Percentiles rank a stretch among this genome's conserved stretches.
phyloP scores from a whole-genome alignment of 2,888 invertebrate species.

The Tipula lateralis region DNA sequence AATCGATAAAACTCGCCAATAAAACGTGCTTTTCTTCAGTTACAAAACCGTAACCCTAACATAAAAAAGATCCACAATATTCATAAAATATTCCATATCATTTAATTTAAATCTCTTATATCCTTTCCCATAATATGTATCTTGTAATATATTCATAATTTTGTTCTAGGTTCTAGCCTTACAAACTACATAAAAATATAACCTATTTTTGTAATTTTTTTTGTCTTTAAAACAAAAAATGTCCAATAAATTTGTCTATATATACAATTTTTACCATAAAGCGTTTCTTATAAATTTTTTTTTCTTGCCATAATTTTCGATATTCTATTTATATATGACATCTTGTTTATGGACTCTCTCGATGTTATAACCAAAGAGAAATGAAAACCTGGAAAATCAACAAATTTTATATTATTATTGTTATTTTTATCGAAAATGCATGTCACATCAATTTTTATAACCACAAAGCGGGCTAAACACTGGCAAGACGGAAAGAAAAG shows the following conservation, averaged over 20 bases:
- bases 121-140: background rate
- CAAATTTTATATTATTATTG: background rate
- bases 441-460: background rate
- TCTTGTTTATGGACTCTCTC: background rate
- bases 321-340: background rate
- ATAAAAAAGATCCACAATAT: background rate
- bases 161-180: background rate
- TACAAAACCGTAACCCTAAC: background rate
- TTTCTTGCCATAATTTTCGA: background rate
- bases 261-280: background rate
- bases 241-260: background rate
- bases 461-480: background rate
- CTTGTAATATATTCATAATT: background rate
- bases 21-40: constrained; percentile 11
- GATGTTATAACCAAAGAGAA: background rate
- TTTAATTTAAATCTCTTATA: background rate
- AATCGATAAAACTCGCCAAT: background rate
- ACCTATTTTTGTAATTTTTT: background rate
- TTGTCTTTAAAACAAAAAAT: background rate
- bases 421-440: background rate
- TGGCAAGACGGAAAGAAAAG: background rate
- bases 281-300: background rate
- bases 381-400: constrained; percentile 11
- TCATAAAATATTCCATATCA: constrained; percentile 19
- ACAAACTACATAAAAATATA: background rate